Evolutionary conservation across 2,113 vertebrate species (phyloP).

Genomic region (Ancistrus triradiatus): DNA sequence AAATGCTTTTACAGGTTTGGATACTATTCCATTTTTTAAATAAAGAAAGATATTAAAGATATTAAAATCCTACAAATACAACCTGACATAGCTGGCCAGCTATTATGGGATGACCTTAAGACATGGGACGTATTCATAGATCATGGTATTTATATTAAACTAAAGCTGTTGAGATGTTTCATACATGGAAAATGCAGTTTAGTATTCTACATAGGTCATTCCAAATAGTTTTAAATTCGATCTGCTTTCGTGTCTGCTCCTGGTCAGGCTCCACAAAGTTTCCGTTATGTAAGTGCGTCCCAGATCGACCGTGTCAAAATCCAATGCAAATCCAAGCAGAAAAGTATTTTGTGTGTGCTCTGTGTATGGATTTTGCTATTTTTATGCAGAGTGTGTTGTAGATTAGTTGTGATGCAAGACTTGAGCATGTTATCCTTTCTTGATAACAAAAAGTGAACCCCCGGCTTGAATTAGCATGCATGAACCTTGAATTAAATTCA

Average conservation of each 20-base stretch:
- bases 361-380: neutral
- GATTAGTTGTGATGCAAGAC: neutral
- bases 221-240: neutral
- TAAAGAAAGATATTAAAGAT: too few species aligned
- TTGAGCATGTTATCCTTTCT: neutral
- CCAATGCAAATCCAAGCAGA: neutral
- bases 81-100: too few species aligned
- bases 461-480: conserved; percentile 4
- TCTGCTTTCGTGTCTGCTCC: neutral
- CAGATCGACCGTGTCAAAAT: neutral
- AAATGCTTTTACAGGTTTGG: too few species aligned
- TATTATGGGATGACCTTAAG: too few species aligned
- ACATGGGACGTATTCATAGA: too few species aligned
- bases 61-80: too few species aligned
- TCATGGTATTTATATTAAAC: too few species aligned
- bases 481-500: conserved; percentile 9
- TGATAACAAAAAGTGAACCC: neutral
- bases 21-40: too few species aligned
- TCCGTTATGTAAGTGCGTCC: neutral
- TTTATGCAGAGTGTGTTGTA: conserved; percentile 1
- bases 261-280: too few species aligned
- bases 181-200: too few species aligned
- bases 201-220: neutral
- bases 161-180: too few species aligned
- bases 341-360: neutral